These are phyloP conservation scores for Pedionomus torquatus DNA, from an alignment of 2,113 vertebrate genomes.

Conservation along the genomic window DNA sequence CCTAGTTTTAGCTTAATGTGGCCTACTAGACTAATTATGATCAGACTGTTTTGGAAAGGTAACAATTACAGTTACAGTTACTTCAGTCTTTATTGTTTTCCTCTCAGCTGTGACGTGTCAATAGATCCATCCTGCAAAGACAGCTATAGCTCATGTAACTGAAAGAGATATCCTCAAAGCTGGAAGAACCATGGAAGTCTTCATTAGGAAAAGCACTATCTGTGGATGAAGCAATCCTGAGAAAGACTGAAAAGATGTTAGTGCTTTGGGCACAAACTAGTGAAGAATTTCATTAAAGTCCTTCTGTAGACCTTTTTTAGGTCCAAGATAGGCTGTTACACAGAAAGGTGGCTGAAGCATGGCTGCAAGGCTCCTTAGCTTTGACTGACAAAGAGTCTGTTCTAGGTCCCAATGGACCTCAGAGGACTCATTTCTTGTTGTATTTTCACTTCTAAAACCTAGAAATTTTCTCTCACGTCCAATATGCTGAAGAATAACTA, in stretches of 20 bases:
- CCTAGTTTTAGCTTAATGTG: background rate
- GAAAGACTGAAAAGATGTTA: background rate
- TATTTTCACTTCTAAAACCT: background rate
- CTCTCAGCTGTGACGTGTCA: accelerated
- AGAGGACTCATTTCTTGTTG: background rate
- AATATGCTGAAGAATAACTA: background rate
- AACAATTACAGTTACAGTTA: background rate
- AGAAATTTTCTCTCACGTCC: background rate
- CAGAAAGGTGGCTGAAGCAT: background rate
- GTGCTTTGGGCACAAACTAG: background rate
- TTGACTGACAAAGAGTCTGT: background rate
- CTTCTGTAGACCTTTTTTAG: background rate
- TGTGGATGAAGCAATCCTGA: background rate
- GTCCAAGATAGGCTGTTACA: background rate
- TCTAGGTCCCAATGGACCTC: background rate
- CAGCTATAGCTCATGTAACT: background rate
- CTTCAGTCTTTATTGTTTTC: background rate
- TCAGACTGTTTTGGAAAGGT: background rate
- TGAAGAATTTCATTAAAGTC: background rate
- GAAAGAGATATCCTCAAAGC: background rate
- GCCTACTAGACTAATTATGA: background rate
- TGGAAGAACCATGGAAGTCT: background rate
- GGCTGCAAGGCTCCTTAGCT: background rate
- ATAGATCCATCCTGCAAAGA: background rate
- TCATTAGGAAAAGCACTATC: background rate